A percentile compares a stretch with the other conserved stretches of the same genome.
phyloP scores from a whole-genome alignment of 1,140 invertebrate genomes.

The Drosophila tani region DNA sequence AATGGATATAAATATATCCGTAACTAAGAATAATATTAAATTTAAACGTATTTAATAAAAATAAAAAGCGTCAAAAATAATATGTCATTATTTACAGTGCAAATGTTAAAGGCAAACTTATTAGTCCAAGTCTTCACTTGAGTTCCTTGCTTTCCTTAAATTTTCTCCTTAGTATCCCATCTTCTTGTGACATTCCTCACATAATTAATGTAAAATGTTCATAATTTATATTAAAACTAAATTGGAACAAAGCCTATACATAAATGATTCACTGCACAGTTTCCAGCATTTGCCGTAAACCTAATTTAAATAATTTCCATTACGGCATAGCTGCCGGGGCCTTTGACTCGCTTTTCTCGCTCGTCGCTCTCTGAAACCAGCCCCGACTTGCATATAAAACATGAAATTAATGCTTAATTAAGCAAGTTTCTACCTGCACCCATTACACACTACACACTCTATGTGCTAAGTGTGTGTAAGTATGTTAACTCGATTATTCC shows the following conservation, averaged over 20 bases:
- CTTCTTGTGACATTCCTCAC: not conserved
- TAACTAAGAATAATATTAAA: too few species aligned
- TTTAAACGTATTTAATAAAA: too few species aligned
- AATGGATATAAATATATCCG: too few species aligned
- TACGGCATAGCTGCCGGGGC: slow-evolving; percentile 14
- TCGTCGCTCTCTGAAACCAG: slow-evolving; percentile 1
- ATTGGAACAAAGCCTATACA: slow-evolving; percentile 26
- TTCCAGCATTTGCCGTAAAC: slow-evolving; percentile 23
- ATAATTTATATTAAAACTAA: slow-evolving; percentile 44
- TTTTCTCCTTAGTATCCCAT: not conserved
- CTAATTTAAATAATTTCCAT: slow-evolving; percentile 59
- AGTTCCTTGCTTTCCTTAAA: not conserved
- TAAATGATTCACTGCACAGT: slow-evolving; percentile 16
- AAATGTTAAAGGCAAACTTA: too few species aligned
- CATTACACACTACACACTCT: slow-evolving; percentile 14
- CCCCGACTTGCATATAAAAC: slow-evolving; percentile 71
- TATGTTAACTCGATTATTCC: slow-evolving; percentile 41
- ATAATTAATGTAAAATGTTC: slow-evolving; percentile 22
- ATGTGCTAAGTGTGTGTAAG: slow-evolving; percentile 12
- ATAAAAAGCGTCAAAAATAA: too few species aligned
- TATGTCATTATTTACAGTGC: too few species aligned
- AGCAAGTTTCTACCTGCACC: slow-evolving; percentile 52
- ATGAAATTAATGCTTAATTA: slow-evolving; percentile 81
- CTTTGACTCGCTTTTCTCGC: slow-evolving; percentile 23
- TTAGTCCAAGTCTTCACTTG: too few species aligned